Evolutionary conservation across 2,888 invertebrate species (phyloP).

Genomic region (Eustalomyia histrio): DNA sequence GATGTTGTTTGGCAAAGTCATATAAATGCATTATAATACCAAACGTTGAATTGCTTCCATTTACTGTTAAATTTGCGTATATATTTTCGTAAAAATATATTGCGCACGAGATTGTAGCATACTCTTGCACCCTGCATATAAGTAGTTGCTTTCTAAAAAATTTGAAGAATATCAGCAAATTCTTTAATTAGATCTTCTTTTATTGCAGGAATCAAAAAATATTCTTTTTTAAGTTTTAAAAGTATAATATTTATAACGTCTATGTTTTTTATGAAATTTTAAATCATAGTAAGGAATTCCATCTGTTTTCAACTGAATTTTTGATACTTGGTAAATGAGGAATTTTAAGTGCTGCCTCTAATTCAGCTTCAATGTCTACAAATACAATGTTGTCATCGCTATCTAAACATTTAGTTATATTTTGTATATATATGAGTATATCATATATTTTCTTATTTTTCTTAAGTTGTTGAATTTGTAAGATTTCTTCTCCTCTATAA

Average conservation of each 20-base stretch:
- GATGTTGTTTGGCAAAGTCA: neutral
- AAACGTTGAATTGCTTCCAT: neutral
- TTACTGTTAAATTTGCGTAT: neutral
- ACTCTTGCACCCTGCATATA: constrained; percentile 28
- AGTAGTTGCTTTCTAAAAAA: constrained; percentile 13
- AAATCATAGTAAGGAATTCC: neutral
- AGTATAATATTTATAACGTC: constrained; percentile 11
- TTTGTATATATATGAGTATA: too few relatives aligned
- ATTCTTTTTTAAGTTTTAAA: constrained; percentile 26
- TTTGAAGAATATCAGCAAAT: constrained; percentile 2
- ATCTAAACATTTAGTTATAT: too few relatives aligned
- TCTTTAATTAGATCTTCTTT: constrained; percentile 14
- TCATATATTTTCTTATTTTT: too few relatives aligned
- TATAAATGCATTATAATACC: neutral
- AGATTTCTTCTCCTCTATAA: constrained; percentile 11
- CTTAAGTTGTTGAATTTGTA: neutral
- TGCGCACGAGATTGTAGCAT: neutral
- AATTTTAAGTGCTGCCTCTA: neutral
- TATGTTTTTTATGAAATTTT: neutral
- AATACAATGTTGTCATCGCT: too few relatives aligned
- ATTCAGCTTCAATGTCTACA: neutral
- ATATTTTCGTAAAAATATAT: neutral
- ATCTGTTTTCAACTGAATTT: neutral
- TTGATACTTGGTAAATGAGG: neutral
- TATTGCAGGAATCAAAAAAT: constrained; percentile 12